Conservation (phyloP, 2,113 vertebrate genomes). For the Scortum barcoo region DNA sequence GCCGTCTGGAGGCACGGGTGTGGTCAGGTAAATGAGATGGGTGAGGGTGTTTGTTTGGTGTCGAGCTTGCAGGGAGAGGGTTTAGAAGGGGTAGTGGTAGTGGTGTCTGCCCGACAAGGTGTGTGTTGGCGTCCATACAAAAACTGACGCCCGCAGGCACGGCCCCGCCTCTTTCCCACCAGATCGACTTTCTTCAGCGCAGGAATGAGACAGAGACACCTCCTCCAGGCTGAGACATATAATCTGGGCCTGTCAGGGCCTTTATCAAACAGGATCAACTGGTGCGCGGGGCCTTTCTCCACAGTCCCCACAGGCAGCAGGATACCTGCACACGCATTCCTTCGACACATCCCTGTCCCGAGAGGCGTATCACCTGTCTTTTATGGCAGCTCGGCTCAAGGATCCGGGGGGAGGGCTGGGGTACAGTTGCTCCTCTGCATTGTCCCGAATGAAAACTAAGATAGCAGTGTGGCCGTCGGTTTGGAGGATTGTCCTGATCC, state of each 20-base stretch:
- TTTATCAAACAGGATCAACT: conserved; percentile 81
- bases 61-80: conserved; percentile 22
- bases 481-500: conserved; percentile 47
- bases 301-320: conserved; percentile 67
- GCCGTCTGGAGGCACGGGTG: conserved; percentile 68
- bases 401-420: conserved; percentile 15
- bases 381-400: conserved; percentile 64
- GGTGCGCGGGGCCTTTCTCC: conserved; percentile 73
- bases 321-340: conserved; percentile 79
- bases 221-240: conserved; percentile 81
- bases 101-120: conserved; percentile 61
- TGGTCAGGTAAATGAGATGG: conserved; percentile 74
- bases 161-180: conserved; percentile 79
- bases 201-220: conserved; percentile 78
- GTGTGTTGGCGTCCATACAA: conserved; percentile 68
- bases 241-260: conserved; percentile 82
- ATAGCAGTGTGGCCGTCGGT: conserved; percentile 36
- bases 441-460: conserved; percentile 67
- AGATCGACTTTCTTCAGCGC: conserved; percentile 82
- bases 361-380: conserved; percentile 78
- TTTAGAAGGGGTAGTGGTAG: conserved; percentile 22
- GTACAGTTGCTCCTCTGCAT: conserved; percentile 72
- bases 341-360: conserved; percentile 76
- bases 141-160: conserved; percentile 73
- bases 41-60: conserved; percentile 67